Evolutionary conservation across 2,888 invertebrate species (phyloP), one percentile per base, ranked within the genome.

Genomic region (Lypha dubia): DNA sequence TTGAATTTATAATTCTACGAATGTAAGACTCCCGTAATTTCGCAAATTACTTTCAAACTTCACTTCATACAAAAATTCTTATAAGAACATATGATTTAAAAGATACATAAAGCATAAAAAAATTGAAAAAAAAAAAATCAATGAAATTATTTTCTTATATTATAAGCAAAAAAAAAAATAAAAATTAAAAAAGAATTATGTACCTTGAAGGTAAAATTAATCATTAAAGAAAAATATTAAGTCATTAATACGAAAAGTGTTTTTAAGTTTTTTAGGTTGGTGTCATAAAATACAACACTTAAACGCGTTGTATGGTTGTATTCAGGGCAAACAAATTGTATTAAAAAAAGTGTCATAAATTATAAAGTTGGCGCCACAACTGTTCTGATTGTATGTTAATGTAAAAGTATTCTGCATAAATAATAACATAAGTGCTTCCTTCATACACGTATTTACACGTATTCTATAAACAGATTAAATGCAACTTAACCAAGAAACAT

Each of bases 311-410:
- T 20, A 53, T 38, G 24, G n/a, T 49, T 62, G 70, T 63, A n/a
- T 35, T 32, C 46, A 32, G 41, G 41, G 51, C 51, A 35, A 38
- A 38, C 11, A 38, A 38, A 70, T n/a, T n/a, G n/a, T n/a, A n/a
- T n/a, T n/a, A 60, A 51, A 62, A 79, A 65, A 79, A 75, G 60
- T 73, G 71, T 76, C 79, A 76, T 84, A 84, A 84, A 84, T 84
- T 76, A 84, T 76, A 60, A 71, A 67, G 38, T 60, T 84, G 79
- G 84, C 79, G 84, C 79, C 84, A 76, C 49, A 32, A 56, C 35
- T 58, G 73, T 58, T 20, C 17, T 49, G n/a, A n/a, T n/a, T 28
- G 32, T 49, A 38, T 41, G 56, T 56, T 56, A 38, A 41, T 41
- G 60, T 35, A 62, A 53, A 20, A 75, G 35, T 41, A 58, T 58